Percentiles rank a stretch among this genome's conserved stretches.
Conservation (phyloP, 2,797 vertebrate genomes). For the Liparis tanakae region DNA sequence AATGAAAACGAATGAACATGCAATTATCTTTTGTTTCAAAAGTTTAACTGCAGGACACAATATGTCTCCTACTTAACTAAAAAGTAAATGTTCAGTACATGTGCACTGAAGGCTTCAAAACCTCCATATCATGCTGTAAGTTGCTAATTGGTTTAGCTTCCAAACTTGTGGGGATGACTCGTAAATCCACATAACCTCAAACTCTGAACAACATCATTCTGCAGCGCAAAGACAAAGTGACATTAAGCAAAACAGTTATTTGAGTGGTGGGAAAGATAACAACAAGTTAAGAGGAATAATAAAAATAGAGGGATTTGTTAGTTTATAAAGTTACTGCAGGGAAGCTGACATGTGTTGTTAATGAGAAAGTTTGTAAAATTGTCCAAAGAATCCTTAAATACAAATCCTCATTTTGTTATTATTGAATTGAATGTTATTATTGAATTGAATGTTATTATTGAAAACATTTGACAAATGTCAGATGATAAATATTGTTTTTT, state of each 20-base stretch:
- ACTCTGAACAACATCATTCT: background rate
- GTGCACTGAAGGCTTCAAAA: background rate
- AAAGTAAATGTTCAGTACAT: background rate
- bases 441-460: background rate
- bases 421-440: background rate
- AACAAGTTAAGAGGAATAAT: background rate
- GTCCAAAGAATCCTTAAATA: background rate
- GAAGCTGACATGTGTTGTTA: background rate
- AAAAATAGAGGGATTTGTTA: background rate
- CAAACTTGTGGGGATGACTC: background rate
- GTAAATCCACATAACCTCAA: background rate
- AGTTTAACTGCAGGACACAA: background rate
- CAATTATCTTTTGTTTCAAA: background rate
- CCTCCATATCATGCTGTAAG: background rate
- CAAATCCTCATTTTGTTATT: background rate
- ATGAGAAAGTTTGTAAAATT: conserved; percentile 1
- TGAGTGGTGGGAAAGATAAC: background rate
- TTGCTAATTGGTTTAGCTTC: no score
- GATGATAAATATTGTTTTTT: background rate
- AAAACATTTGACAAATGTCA: background rate
- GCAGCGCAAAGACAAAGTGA: background rate
- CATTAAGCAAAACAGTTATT: background rate
- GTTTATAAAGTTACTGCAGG: background rate
- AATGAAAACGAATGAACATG: background rate
- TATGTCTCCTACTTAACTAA: background rate